Evolutionary conservation across 2,797 vertebrate genomes (phyloP).

Genomic region (Parauchenoglanis punctatus): DNA sequence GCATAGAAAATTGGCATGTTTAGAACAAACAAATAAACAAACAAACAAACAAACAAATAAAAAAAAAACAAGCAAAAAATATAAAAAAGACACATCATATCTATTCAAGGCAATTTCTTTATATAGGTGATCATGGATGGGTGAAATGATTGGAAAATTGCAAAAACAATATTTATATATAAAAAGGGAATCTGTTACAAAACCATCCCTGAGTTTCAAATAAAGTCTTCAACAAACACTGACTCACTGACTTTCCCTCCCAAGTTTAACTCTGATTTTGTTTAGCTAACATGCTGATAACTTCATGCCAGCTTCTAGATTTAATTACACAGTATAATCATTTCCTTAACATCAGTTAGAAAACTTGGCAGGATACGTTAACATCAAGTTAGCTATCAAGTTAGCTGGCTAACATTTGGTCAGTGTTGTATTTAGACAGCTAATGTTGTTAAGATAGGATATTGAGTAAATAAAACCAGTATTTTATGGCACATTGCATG

Average conservation of each 20-base stretch:
- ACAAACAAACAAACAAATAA: background rate
- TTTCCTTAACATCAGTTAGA: background rate
- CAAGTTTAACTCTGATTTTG: background rate
- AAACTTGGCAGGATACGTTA: background rate
- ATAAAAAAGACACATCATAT: background rate
- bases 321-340: background rate
- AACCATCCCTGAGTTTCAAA: slow-evolving; percentile 15
- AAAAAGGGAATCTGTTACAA: background rate
- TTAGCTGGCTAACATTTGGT: background rate
- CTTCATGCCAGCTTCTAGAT: background rate
- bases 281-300: background rate
- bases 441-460: background rate
- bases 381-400: background rate
- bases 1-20: slow-evolving; percentile 67
- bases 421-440: background rate
- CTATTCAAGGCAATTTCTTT: background rate
- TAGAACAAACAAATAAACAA: slow-evolving; percentile 40
- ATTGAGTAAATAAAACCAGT: background rate
- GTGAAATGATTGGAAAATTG: background rate
- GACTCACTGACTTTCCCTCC: background rate
- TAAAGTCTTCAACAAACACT: background rate
- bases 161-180: slow-evolving; percentile 1
- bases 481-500: slow-evolving; percentile 4
- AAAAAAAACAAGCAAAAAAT: background rate
- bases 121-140: background rate